A percentile compares a stretch with the other conserved stretches of the same genome.
These are phyloP conservation scores for Galendromus occidentalis DNA, from an alignment of 1,140 invertebrate genomes.

Conservation along the genomic window DNA sequence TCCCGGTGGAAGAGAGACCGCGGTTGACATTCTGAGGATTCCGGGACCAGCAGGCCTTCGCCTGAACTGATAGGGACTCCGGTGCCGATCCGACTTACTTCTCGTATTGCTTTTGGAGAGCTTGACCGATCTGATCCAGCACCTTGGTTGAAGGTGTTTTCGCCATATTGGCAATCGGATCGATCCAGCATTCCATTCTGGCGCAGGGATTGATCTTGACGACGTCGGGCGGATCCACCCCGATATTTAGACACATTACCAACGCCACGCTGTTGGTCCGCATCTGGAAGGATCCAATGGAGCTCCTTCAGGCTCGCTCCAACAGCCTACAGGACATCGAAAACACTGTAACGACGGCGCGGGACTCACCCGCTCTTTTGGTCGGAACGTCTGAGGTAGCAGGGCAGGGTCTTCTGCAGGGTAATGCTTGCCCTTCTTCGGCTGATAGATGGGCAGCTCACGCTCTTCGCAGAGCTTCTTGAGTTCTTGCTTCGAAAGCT, in stretches of 20 bases:
- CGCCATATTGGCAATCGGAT: constrained; percentile 34
- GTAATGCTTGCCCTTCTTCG: neutral
- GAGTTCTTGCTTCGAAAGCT: neutral
- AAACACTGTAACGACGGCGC: too few species aligned
- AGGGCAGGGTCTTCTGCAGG: neutral
- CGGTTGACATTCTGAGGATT: too few species aligned
- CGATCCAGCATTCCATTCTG: constrained; percentile 85
- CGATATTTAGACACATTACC: constrained; percentile 92
- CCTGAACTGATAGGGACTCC: too few species aligned
- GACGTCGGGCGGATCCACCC: constrained; percentile 94
- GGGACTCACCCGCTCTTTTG: constrained; percentile 1
- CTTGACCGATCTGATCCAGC: constrained; percentile 70
- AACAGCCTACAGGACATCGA: too few species aligned
- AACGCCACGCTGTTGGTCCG: constrained; percentile 98
- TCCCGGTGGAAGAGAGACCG: too few species aligned
- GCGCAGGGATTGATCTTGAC: constrained; percentile 93
- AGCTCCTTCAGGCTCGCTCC: too few species aligned
- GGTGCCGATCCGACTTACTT: too few species aligned
- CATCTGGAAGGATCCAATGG: too few species aligned
- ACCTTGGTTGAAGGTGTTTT: constrained; percentile 70
- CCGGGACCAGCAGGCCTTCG: too few species aligned
- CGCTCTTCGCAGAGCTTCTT: neutral
- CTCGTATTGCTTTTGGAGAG: constrained; percentile 87
- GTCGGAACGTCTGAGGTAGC: constrained; percentile 5
- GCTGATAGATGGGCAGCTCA: neutral